Evolutionary conservation across 1,140 invertebrate genomes (phyloP), one percentile per base, ranked within the genome.

Genomic region (Nebria ingens): DNA sequence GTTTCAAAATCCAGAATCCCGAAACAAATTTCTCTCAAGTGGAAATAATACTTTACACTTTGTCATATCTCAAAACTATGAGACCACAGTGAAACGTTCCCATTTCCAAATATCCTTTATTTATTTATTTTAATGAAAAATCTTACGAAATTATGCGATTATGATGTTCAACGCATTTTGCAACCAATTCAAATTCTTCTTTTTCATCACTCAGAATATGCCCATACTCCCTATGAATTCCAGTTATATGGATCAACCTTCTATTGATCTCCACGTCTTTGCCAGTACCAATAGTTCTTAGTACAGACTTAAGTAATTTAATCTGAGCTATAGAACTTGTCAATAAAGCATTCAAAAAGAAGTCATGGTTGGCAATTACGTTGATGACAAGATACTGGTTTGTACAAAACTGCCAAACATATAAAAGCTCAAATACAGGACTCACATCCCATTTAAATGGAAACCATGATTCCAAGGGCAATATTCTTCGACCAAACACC

Each of bases 91-190:
- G n/a, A n/a, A n/a, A n/a, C n/a, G n/a, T n/a, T n/a, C n/a, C n/a
- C n/a, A n/a, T n/a, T n/a, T n/a, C n/a, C n/a, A n/a, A n/a, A n/a
- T n/a, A n/a, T n/a, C n/a, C n/a, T n/a, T n/a, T n/a, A n/a, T n/a
- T n/a, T n/a, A n/a, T n/a, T n/a, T n/a, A n/a, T n/a, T n/a, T n/a
- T n/a, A n/a, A n/a, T n/a, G 13, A 6, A 29, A 29, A 29, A 29
- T 6, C 40, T 45, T 17, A 45, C 40, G 9, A 11, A 11, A 45
- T 11, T 12, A 45, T 17, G 9, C 17, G 9, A 17, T 45, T 45
- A 45, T 45, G 40, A 45, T 45, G 40, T 45, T 45, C 40, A 45
- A 45, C 17, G 17, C 40, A 45, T 45, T 45, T 45, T 12, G 17
- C 40, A 45, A 45, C 9, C 9, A 45, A 4, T 45, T 45, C 15